phyloP scores from a whole-genome alignment of 2,888 invertebrate species.

The Eristalinus aeneus region DNA sequence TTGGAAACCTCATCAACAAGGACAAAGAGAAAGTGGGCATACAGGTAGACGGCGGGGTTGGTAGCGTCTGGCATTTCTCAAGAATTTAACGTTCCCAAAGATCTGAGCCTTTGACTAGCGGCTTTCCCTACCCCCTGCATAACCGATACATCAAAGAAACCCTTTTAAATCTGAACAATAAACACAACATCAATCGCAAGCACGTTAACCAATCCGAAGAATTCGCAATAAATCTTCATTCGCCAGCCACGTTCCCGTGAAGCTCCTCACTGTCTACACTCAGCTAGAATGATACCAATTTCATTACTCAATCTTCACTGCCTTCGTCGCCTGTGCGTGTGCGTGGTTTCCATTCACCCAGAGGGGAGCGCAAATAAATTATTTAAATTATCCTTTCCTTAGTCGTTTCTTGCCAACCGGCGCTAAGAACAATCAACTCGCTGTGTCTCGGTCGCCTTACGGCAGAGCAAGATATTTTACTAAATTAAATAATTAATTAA shows the following conservation, averaged over 20 bases:
- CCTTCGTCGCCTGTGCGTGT: neutral
- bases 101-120: no score
- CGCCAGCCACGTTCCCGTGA: neutral
- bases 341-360: neutral
- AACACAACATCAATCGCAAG: neutral
- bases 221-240: neutral
- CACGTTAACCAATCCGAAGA: neutral
- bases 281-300: constrained; percentile 26
- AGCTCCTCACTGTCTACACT: neutral
- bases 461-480: constrained; percentile 44
- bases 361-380: constrained; percentile 41
- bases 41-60: no score
- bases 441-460: neutral
- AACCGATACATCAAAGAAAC: neutral
- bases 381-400: constrained; percentile 51
- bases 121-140: neutral
- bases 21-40: no score
- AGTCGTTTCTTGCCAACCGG: neutral
- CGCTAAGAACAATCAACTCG: constrained; percentile 7
- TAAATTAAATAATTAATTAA: constrained; percentile 68
- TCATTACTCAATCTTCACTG: constrained; percentile 38
- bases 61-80: no score
- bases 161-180: neutral
- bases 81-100: no score
- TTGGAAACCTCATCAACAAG: no score